phyloP scores from a whole-genome alignment of 1,140 invertebrate genomes.

The Centruroides sculpturatus region DNA sequence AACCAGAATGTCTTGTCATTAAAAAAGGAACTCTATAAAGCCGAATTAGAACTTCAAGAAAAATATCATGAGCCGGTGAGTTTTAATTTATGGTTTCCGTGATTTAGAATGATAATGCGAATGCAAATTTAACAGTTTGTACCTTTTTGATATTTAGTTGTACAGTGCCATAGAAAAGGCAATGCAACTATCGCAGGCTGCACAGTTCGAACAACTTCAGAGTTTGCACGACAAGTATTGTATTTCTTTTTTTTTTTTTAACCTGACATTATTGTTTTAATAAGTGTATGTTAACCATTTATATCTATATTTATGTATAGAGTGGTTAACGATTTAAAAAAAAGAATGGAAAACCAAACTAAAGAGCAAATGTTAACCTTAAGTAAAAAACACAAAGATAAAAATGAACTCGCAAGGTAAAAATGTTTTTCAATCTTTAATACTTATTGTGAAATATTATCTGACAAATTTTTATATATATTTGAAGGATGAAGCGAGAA shows the following conservation, averaged over 20 bases:
- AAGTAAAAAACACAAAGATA: conserved; percentile 63
- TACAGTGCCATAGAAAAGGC: conserved; percentile 55
- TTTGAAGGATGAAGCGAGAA: conserved; percentile 29
- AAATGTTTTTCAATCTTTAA: not conserved
- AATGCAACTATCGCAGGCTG: conserved; percentile 56
- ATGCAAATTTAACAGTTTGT: too few relatives aligned
- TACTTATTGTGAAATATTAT: too few relatives aligned
- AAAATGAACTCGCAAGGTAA: conserved; percentile 69
- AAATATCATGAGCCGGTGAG: conserved; percentile 60
- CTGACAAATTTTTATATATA: too few relatives aligned
- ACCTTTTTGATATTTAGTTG: conserved; percentile 19
- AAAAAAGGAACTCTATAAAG: conserved; percentile 49
- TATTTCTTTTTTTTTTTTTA: not conserved
- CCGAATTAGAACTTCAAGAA: conserved; percentile 62
- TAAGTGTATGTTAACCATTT: not conserved
- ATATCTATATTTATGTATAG: conserved; percentile 11
- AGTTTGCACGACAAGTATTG: conserved; percentile 27
- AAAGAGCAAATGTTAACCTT: conserved; percentile 72
- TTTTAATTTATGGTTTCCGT: not conserved
- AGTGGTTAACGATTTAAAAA: conserved; percentile 56
- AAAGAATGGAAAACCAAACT: conserved; percentile 59
- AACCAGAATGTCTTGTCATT: conserved; percentile 48
- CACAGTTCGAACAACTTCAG: conserved; percentile 50
- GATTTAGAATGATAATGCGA: too few relatives aligned
- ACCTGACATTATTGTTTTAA: not conserved